Evolutionary conservation across 1,140 invertebrate species (phyloP), one percentile per base, ranked within the genome.

Genomic region (Bombus impatiens): DNA sequence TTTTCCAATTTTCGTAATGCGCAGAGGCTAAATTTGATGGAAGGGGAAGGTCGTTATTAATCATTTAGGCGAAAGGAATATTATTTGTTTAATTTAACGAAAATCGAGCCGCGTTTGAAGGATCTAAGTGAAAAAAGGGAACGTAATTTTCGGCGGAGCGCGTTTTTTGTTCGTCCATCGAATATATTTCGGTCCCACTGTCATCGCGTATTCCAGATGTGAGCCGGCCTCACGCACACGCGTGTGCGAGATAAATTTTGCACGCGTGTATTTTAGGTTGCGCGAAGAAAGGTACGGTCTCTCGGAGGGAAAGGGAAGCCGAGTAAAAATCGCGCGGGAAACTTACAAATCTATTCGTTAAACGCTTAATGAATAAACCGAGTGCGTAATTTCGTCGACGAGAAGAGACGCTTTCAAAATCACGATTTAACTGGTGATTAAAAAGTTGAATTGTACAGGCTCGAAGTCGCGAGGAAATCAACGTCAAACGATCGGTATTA

Each of bases 151-250:
- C 32, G 82, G 4, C 71, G 71, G 35, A 22, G 59, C 40, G 15
- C 25, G 40, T 79, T 88, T 88, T 88, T 86, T 88, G 84, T 79
- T 88, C 84, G 78, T 86, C 68, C 70, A 86, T 86, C 78, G 79
- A 76, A 86, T 88, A 88, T 88, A 88, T 88, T 88, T 88, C 85
- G 75, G 87, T 88, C 85, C 79, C 85, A 88, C 87, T 88, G 87
- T 88, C 87, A 88, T 88, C 87, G 80, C 87, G 87, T 88, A 86
- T 86, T 80, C 87, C 87, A 88, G 87, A 88, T 88, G 87, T 72
- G 83, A 78, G 80, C 75, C 28, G 28, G 37, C 47, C 59, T 78
- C 84, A 32, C 44, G 57, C 78, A 67, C 47, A 82, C 71, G 78
- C 53, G 57, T 57, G 76, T 72, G 68, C 83, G 78, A 67, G 87